Conservation (phyloP, 2,888 invertebrate species). For the Teinopalpus imperialis region DNA sequence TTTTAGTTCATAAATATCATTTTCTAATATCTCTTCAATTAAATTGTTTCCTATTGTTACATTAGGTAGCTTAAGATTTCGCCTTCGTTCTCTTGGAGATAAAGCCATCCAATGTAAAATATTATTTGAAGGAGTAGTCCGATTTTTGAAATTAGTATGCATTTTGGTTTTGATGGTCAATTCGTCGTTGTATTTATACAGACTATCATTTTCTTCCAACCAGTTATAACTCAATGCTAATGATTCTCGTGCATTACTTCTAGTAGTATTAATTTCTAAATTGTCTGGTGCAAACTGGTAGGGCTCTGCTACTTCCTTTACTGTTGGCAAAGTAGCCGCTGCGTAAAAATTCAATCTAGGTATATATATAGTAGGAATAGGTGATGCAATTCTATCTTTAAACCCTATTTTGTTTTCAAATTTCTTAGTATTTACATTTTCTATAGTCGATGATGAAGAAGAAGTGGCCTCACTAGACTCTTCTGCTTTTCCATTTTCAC, state of each 20-base stretch:
- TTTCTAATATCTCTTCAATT: constrained; percentile 19
- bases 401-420: constrained; percentile 31
- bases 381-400: constrained; percentile 47
- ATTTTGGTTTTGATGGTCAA: not conserved
- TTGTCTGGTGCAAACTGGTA: constrained; percentile 35
- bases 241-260: constrained; percentile 26
- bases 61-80: constrained; percentile 34
- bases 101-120: constrained; percentile 53
- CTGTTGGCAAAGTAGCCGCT: constrained; percentile 57
- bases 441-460: constrained; percentile 40
- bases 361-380: constrained; percentile 48
- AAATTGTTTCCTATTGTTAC: constrained; percentile 23
- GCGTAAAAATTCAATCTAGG: constrained; percentile 55
- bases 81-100: constrained; percentile 54
- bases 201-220: constrained; percentile 38
- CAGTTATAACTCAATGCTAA: constrained; percentile 46
- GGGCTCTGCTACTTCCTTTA: constrained; percentile 61
- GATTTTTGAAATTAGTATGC: not conserved
- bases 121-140: constrained; percentile 28
- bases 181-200: no score
- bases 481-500: no score
- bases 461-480: constrained; percentile 40
- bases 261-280: constrained; percentile 30
- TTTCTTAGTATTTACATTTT: constrained; percentile 35
- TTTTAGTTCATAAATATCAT: not conserved